Percentiles rank a stretch among this genome's conserved stretches.
Evolutionary conservation across 1,140 invertebrate species (phyloP).

Genomic region (Drosophila persimilis): DNA sequence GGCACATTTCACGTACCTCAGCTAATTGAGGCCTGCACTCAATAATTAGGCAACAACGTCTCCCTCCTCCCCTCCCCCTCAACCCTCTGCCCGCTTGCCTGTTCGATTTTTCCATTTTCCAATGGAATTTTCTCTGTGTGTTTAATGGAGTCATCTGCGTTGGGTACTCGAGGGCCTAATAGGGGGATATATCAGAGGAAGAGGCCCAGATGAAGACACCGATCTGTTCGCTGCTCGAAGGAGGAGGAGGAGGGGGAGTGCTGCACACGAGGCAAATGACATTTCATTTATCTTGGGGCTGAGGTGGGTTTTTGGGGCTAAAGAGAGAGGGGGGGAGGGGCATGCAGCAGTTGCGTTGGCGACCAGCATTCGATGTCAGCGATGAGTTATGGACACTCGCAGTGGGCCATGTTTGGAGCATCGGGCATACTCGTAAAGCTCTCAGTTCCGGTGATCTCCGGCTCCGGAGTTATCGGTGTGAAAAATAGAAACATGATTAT

Average conservation of each 20-base stretch:
- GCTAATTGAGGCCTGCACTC: too few relatives aligned
- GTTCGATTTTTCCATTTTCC: background rate
- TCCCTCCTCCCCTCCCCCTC: too few relatives aligned
- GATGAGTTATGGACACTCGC: conserved; percentile 64
- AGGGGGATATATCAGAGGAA: conserved; percentile 30
- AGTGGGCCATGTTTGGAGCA: conserved; percentile 31
- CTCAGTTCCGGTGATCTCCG: conserved; percentile 61
- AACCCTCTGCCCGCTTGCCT: background rate
- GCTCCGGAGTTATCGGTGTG: conserved; percentile 59
- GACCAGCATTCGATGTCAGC: conserved; percentile 58
- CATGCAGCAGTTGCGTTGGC: conserved; percentile 32
- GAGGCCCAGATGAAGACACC: conserved; percentile 18
- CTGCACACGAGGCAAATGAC: conserved; percentile 55
- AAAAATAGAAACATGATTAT: conserved; percentile 78
- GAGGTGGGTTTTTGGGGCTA: conserved; percentile 29
- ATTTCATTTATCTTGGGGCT: conserved; percentile 70
- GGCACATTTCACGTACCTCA: too few relatives aligned
- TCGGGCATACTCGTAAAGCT: conserved; percentile 40
- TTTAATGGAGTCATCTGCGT: conserved; percentile 38
- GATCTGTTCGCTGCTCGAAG: conserved; percentile 8
- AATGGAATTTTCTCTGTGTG: conserved; percentile 5
- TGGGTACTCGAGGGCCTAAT: conserved; percentile 18
- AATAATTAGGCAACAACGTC: too few relatives aligned
- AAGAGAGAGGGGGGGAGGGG: background rate
- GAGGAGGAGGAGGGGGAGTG: too few relatives aligned